phyloP scores from a whole-genome alignment of 2,888 invertebrate genomes.

The Lepas anatifera region DNA sequence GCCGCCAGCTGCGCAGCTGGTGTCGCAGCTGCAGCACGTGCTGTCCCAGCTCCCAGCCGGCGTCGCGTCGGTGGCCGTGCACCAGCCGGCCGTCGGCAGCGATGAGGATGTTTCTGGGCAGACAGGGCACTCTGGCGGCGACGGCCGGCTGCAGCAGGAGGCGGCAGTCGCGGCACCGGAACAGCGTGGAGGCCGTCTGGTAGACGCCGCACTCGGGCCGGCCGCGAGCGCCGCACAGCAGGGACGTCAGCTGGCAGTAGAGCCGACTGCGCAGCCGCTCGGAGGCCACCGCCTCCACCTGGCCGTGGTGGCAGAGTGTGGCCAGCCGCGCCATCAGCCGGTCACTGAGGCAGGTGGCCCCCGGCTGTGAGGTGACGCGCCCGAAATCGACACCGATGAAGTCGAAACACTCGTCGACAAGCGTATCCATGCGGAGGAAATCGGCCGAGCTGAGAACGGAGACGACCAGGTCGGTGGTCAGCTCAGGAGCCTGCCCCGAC shows the following conservation, averaged over 20 bases:
- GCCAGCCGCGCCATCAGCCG: constrained; percentile 47
- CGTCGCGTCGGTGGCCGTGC: constrained; percentile 43
- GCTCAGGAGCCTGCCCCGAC: constrained; percentile 58
- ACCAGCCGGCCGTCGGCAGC: constrained; percentile 10
- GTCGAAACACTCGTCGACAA: constrained; percentile 70
- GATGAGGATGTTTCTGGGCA: constrained; percentile 31
- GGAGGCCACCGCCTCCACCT: constrained; percentile 69
- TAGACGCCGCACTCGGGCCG: constrained; percentile 67
- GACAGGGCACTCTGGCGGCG: constrained; percentile 57
- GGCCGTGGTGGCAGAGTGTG: constrained; percentile 74
- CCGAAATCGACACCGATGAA: constrained; percentile 78
- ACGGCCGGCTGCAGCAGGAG: constrained; percentile 57
- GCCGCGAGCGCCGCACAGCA: constrained; percentile 59
- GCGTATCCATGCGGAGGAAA: constrained; percentile 82
- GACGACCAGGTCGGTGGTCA: constrained; percentile 71
- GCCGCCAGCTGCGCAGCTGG: constrained; percentile 73
- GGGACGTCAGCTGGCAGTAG: constrained; percentile 68
- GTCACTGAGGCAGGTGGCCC: constrained; percentile 80
- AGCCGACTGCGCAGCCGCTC: constrained; percentile 76
- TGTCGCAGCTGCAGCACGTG: constrained; percentile 62
- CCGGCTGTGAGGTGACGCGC: constrained; percentile 70
- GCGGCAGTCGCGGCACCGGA: constrained; percentile 47
- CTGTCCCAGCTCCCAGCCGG: constrained; percentile 65
- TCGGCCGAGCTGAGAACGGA: constrained; percentile 89
- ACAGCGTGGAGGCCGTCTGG: constrained; percentile 62